These are phyloP conservation scores for Stegophylla sp. DNA, from an alignment of 2,888 invertebrate species.

Conservation along the genomic window DNA sequence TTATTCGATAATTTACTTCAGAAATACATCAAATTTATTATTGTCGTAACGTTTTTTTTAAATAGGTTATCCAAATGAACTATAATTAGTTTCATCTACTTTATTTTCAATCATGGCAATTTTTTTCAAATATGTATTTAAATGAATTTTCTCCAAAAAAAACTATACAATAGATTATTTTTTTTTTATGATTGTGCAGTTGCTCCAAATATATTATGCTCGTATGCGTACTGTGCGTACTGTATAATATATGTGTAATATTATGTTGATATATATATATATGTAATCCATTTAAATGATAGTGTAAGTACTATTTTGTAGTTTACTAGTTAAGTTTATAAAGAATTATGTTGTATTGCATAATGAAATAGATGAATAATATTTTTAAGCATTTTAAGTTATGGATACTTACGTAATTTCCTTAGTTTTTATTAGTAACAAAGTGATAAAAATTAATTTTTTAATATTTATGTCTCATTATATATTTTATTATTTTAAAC, in stretches of 20 bases:
- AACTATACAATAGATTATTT: not conserved
- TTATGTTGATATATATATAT: not conserved
- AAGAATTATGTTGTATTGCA: not conserved
- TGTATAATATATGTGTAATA: not conserved
- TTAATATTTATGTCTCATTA: no score
- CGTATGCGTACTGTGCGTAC: not conserved
- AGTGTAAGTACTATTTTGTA: not conserved
- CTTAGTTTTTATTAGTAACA: no score
- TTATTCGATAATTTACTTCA: not conserved
- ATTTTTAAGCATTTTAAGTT: no score
- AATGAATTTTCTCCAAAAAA: not conserved
- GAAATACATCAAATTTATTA: not conserved
- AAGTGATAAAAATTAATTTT: no score
- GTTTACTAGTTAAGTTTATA: not conserved
- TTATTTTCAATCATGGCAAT: constrained; percentile 5
- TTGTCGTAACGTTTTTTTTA: not conserved
- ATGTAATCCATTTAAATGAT: not conserved
- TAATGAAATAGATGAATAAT: no score
- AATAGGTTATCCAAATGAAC: not conserved
- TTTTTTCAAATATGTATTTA: not conserved
- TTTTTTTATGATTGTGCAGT: not conserved
- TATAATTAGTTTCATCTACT: constrained; percentile 8
- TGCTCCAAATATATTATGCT: not conserved
- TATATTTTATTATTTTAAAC: no score
- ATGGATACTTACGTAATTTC: no score